These are phyloP conservation scores for Phalanger gymnotis DNA, from an alignment of 2,797 vertebrate genomes.

Conservation along the genomic window DNA sequence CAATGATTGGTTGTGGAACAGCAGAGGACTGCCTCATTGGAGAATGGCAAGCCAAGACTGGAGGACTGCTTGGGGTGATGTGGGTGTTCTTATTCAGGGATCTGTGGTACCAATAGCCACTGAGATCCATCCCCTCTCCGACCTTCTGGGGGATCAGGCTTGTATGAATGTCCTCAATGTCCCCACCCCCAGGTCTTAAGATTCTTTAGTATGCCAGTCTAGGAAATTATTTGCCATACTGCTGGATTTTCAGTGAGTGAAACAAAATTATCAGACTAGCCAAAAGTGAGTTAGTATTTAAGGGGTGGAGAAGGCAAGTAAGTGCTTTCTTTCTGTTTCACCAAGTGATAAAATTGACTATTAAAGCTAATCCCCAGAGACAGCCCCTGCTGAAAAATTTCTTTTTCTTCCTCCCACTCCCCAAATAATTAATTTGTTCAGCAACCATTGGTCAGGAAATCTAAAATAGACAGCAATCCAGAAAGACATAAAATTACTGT, in stretches of 20 bases:
- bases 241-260: not conserved
- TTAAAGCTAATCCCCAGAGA: not conserved
- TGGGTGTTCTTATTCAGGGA: not conserved
- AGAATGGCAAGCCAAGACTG: not conserved
- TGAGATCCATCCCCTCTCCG: not conserved
- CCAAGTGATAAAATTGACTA: not conserved
- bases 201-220: not conserved
- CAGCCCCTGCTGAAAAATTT: not conserved
- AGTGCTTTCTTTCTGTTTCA: not conserved
- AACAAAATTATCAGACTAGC: not conserved
- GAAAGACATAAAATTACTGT: not conserved
- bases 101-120: not conserved
- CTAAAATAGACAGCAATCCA: not conserved
- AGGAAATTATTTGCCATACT: not conserved
- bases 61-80: not conserved
- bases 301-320: not conserved
- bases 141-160: not conserved
- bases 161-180: not conserved
- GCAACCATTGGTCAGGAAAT: not conserved
- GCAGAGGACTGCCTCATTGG: not conserved
- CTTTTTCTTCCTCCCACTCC: not conserved
- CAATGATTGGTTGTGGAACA: not conserved
- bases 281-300: not conserved
- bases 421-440: not conserved
- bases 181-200: not conserved